A percentile compares a stretch with the other conserved stretches of the same genome.
These are phyloP conservation scores for Heliocidaris tuberculata DNA, from an alignment of 35 echinoderm and acorn worm species.

Conservation along the genomic window DNA sequence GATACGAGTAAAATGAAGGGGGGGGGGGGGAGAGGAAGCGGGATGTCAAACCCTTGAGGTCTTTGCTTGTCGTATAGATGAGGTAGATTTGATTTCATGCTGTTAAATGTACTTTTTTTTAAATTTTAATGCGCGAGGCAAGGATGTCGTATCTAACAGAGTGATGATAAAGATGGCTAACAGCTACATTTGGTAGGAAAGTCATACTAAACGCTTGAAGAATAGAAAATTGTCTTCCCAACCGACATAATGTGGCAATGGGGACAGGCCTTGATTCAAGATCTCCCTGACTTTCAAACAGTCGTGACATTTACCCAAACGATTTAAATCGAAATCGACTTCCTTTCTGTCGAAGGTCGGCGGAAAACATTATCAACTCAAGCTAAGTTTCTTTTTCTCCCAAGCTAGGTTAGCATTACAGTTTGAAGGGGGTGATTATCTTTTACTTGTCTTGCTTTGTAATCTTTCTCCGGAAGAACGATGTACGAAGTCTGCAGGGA, in stretches of 20 bases:
- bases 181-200: too few species aligned
- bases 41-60: too few species aligned
- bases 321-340: neutral
- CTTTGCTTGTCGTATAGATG: too few species aligned
- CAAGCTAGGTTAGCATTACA: neutral
- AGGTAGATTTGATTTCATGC: too few species aligned
- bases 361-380: neutral
- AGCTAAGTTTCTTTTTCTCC: neutral
- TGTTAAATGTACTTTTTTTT: too few species aligned
- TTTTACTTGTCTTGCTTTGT: neutral
- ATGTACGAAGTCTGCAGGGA: neutral
- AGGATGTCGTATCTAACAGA: too few species aligned
- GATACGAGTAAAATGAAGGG: too few species aligned
- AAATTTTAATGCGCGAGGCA: too few species aligned
- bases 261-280: neutral
- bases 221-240: neutral
- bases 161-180: too few species aligned
- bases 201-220: neutral
- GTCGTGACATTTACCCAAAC: conserved; percentile 16
- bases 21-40: too few species aligned
- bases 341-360: neutral
- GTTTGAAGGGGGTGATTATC: neutral
- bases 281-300: conserved; percentile 4
- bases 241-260: neutral
- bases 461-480: neutral